These are phyloP conservation scores for Gila orcuttii DNA, from an alignment of 2,113 vertebrate species.

Conservation along the genomic window DNA sequence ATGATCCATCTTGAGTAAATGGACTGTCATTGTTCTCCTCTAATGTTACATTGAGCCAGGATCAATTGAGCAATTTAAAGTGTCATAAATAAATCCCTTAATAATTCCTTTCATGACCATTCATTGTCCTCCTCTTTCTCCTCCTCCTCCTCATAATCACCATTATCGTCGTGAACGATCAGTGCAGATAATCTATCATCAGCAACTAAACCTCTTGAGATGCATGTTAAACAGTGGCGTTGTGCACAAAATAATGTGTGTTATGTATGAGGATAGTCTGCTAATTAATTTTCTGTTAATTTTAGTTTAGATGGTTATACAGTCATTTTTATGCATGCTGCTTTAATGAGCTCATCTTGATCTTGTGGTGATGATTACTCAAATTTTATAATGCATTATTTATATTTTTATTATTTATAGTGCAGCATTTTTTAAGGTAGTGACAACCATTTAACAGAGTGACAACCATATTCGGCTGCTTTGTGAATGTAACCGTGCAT, in stretches of 20 bases:
- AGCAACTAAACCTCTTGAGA: not conserved
- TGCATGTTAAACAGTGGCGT: not conserved
- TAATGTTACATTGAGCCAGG: not conserved
- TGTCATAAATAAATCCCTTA: not conserved
- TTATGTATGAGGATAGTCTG: not conserved
- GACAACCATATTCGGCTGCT: not conserved
- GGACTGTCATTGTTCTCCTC: not conserved
- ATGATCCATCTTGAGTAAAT: not conserved
- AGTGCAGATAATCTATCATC: not conserved
- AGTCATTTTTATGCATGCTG: not conserved
- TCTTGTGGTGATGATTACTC: too few species aligned
- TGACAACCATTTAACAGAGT: not conserved
- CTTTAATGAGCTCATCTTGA: not conserved
- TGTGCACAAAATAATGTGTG: not conserved
- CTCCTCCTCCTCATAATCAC: not conserved
- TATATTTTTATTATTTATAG: too few species aligned
- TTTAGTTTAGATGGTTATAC: not conserved
- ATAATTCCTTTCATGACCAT: not conserved
- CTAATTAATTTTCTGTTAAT: not conserved
- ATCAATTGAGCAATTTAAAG: not conserved
- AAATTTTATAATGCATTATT: too few species aligned
- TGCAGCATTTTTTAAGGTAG: too few species aligned
- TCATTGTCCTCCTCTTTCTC: not conserved
- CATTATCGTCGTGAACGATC: not conserved
- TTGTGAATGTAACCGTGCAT: not conserved